phyloP scores from a whole-genome alignment of 2,113 vertebrate species.

The Petroica traversi region DNA sequence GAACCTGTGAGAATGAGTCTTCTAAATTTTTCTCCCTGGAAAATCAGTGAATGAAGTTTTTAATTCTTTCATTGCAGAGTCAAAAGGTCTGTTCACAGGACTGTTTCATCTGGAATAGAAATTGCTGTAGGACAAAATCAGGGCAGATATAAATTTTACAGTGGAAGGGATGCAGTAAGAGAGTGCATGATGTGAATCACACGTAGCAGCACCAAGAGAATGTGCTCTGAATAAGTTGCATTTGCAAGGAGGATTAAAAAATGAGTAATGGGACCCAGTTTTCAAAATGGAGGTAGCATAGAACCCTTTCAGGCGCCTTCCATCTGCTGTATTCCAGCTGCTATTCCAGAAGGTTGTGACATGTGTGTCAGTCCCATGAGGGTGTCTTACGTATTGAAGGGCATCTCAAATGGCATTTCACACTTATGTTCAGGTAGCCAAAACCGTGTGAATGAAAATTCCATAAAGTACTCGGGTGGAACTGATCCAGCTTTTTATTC shows the following conservation, averaged over 20 bases:
- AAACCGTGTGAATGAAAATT: neutral
- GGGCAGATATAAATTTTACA: neutral
- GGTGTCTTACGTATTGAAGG: neutral
- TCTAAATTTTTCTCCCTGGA: neutral
- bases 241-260: neutral
- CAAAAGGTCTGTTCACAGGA: neutral
- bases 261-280: rapidly evolving
- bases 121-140: neutral
- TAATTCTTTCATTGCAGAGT: neutral
- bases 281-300: neutral
- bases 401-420: neutral
- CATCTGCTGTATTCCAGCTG: neutral
- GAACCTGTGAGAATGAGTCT: neutral
- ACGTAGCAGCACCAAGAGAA: neutral
- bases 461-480: neutral
- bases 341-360: neutral
- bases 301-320: neutral
- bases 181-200: neutral
- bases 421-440: neutral
- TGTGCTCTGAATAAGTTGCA: neutral
- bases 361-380: neutral
- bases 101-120: neutral
- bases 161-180: neutral
- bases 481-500: neutral
- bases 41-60: neutral